Evolutionary conservation across 2,888 invertebrate genomes (phyloP), one percentile per base, ranked within the genome.

Genomic region (Gasteruption jaculator): DNA sequence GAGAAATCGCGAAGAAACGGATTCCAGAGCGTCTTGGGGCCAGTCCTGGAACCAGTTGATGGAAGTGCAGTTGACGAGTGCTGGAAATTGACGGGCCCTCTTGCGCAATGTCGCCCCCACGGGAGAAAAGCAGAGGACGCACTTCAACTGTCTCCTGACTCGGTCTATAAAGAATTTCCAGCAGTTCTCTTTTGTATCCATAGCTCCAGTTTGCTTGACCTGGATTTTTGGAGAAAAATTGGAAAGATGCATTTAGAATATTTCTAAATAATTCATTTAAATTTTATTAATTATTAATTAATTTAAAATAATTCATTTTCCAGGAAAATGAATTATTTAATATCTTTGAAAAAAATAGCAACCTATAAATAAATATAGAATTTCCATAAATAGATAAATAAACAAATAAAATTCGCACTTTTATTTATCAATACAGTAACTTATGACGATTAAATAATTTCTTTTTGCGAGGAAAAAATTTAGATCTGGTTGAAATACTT

Each of bases 11-110:
- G 76, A 77, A 8, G 93, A 91, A 2, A 96, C 95, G 22, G 92
- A 92, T 49, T 86, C 80, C 57, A 96, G 73, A 20, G 95, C 95
- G 63, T 92, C 87, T 61, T 81, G 80, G 0, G 95, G 95, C 95
- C 95, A 96, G 63, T 93, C 91, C 67, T 95, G 93, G 73, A 95
- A 95, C 94, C 95, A 95, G 71, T 95, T 86, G 51, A 95, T 93
- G 11, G 89, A 82, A 0, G 93, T 91, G 65, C 92, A 92, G 73
- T 90, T 95, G 11, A 91, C 87, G 21, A 96, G 74, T 0, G 95
- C 92, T 0, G 95, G 95, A 73, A 96, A 96, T 71, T 94, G 92
- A 38, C 95, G 79, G 4, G 89, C 86, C 40, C 95, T 79, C 11
- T 91, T 76, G 37, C 95, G 76, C 11, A 96, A 74, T 0, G 91